phyloP scores from a whole-genome alignment of 64 coral and sea anemone genomes.

The Trachythela sp. region DNA sequence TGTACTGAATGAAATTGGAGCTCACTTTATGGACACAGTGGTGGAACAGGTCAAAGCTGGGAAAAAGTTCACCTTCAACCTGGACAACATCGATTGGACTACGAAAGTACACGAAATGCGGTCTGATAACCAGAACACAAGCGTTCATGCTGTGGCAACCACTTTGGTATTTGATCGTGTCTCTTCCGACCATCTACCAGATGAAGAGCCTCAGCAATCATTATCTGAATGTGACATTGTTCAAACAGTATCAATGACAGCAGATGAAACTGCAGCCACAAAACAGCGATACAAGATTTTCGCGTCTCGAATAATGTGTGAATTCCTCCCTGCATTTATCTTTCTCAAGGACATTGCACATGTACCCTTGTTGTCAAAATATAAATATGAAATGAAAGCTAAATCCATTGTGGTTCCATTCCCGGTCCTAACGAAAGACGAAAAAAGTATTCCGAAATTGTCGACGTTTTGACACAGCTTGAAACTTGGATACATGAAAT shows the following conservation, averaged over 20 bases:
- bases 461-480: no score
- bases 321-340: no score
- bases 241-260: background rate
- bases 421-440: no score
- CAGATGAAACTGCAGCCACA: slow-evolving; percentile 18
- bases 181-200: no score
- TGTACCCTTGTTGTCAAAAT: no score
- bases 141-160: background rate
- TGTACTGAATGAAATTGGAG: background rate
- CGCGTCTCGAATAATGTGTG: background rate
- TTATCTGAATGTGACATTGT: slow-evolving; percentile 34
- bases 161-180: slow-evolving; percentile 36
- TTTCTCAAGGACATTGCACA: no score
- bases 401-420: no score
- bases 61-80: background rate
- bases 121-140: background rate
- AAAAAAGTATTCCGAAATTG: no score
- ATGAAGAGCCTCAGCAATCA: slow-evolving; percentile 25
- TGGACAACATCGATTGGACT: background rate
- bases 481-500: no score
- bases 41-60: background rate
- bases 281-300: slow-evolving; percentile 43
- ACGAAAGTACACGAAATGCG: background rate
- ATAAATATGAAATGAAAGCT: no score
- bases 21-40: background rate